These are phyloP conservation scores for Neopelma chrysocephalum DNA, from an alignment of 2,797 vertebrate genomes.

Conservation along the genomic window DNA sequence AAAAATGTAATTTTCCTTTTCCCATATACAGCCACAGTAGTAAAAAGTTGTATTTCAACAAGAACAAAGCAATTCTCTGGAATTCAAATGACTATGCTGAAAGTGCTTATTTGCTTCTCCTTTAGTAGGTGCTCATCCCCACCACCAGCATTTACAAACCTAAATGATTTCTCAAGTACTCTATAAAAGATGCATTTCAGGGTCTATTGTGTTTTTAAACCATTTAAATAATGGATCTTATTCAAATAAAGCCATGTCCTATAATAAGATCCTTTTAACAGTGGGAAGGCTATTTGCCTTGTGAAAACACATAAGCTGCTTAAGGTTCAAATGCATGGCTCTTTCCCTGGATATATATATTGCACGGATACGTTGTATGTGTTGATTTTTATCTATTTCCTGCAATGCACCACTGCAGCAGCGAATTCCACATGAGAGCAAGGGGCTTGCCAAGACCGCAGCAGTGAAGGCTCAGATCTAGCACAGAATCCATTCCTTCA, in stretches of 20 bases:
- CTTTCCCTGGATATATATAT: not conserved
- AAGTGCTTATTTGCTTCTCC: conserved; percentile 7
- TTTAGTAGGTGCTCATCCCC: not conserved
- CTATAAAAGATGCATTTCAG: not conserved
- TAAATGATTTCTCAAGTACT: conserved; percentile 3
- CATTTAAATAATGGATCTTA: conserved; percentile 1
- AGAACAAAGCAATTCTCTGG: not conserved
- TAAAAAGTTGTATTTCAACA: not conserved
- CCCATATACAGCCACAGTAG: not conserved
- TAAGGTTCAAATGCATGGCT: not conserved
- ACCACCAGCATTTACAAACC: not conserved
- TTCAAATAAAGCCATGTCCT: not conserved
- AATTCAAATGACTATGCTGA: not conserved
- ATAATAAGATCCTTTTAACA: not conserved
- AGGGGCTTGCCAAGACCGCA: conserved; percentile 64
- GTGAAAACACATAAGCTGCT: not conserved
- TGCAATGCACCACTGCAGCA: conserved; percentile 79
- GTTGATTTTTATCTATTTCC: conserved; percentile 65
- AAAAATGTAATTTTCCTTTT: not conserved
- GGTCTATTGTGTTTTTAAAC: not conserved
- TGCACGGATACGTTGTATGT: not conserved
- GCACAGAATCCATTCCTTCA: conserved; percentile 62
- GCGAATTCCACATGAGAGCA: conserved; percentile 51
- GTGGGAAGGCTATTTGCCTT: not conserved
- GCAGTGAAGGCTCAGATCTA: conserved; percentile 15